Evolutionary conservation across 2,113 vertebrate genomes (phyloP).

Genomic region (Otus sunia): DNA sequence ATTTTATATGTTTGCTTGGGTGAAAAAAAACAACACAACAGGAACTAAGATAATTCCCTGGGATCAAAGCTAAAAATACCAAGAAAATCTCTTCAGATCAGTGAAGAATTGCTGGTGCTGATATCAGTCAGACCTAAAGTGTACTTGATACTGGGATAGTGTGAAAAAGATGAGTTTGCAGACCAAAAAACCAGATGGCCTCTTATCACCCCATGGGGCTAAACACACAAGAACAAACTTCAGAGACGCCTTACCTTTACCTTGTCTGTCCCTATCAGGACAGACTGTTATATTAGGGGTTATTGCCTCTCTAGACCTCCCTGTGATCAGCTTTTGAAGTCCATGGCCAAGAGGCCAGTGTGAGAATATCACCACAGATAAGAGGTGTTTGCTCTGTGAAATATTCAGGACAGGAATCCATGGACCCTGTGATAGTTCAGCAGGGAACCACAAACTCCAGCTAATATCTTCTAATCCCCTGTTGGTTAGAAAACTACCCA

Average conservation of each 20-base stretch:
- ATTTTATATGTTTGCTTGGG: background rate
- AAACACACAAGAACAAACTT: conserved; percentile 78
- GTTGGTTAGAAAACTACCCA: conserved; percentile 70
- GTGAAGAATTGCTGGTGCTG: background rate
- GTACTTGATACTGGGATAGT: conserved; percentile 65
- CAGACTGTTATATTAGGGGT: conserved; percentile 69
- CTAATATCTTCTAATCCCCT: conserved; percentile 73
- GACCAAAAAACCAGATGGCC: conserved; percentile 78
- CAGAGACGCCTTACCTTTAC: conserved; percentile 75
- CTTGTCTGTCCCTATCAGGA: conserved; percentile 67
- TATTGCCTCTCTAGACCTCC: conserved; percentile 72
- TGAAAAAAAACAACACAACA: background rate
- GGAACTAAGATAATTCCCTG: background rate
- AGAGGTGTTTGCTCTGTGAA: conserved; percentile 75
- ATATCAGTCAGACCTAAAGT: conserved; percentile 42
- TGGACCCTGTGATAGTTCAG: conserved; percentile 58
- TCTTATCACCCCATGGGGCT: conserved; percentile 79
- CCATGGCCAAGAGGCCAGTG: conserved; percentile 75
- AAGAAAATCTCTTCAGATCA: conserved; percentile 30
- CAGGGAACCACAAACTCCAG: conserved; percentile 68
- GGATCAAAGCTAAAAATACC: conserved; percentile 56
- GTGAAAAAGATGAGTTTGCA: conserved; percentile 71
- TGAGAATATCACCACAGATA: conserved; percentile 74
- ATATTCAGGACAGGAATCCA: conserved; percentile 56
- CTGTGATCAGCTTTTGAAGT: conserved; percentile 78